Base-by-base conservation (phyloP, 2,113 vertebrate genomes). In the Tetrax tetrax region DNA sequence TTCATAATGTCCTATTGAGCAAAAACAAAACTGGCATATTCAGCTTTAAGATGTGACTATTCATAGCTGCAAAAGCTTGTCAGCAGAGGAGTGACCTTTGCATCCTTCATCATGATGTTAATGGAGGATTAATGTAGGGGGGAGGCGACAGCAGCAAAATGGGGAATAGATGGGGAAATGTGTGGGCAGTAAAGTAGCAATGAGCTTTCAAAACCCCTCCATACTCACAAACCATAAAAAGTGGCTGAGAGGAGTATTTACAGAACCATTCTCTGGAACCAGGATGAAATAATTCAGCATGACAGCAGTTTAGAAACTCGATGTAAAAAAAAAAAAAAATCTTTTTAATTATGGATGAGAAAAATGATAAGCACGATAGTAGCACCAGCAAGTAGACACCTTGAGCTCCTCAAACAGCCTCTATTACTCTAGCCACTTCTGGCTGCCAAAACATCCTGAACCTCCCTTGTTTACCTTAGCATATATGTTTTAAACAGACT, bases 71-170 rank as follows among this genome's bases (percentile, higher is more conserved):
- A 91, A 88, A 94, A 88, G 7, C 80, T 89, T 92, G 31, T 69
- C 92, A 65, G 76, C 69, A 78, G 24, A 83, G n/a, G 50, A 95
- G 45, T 72, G 86, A 95, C 96, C 92, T 97, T 91, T 90, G 77
- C 95, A 96, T 87, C 35, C 22, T 81, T 90, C 70, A 76, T 82
- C 43, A 41, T 1, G 16, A 87, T 79, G 53, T 61, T 95, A 95
- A 96, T 47, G 41, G 74, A 82, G 57, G 25, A 93, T 69, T 95
- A 96, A 79, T 6, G 14, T 20, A 79, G 27, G 48, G 53, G 83
- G 75, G 57, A 88, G 72, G 83, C 28, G 47, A 71, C 16, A 47
- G 54, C 54, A 80, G 41, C 51, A 84, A 93, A 92, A 94, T 37
- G 66, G 66, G 56, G 72, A 88, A 79, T 75, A 85, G 66, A 87